Evolutionary conservation across 2,888 invertebrate species (phyloP).

Genomic region (Alentia gelatinosa): DNA sequence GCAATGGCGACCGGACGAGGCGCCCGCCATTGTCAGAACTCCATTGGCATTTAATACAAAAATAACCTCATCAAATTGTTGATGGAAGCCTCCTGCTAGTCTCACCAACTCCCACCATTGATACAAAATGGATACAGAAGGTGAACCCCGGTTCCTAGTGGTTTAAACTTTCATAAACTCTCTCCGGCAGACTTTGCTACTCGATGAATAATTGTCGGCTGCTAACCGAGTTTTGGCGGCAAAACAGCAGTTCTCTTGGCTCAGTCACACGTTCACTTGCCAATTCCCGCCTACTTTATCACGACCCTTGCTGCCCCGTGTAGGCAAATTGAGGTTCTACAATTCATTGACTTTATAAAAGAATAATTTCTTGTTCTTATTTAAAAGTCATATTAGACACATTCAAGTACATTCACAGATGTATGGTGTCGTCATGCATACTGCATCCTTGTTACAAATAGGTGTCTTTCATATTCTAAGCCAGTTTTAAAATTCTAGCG

Average conservation of each 20-base stretch:
- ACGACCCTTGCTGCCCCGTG: too few relatives aligned
- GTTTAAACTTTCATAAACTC: constrained; percentile 29
- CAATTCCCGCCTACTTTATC: not conserved
- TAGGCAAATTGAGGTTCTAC: too few relatives aligned
- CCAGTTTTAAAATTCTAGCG: too few relatives aligned
- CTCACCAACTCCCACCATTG: not conserved
- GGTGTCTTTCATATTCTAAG: too few relatives aligned
- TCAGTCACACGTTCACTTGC: not conserved
- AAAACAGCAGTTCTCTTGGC: not conserved
- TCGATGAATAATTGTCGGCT: constrained; percentile 30
- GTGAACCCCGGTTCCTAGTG: not conserved
- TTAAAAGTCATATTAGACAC: too few relatives aligned
- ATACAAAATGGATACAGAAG: constrained; percentile 35
- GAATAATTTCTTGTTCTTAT: too few relatives aligned
- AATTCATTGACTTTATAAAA: too few relatives aligned
- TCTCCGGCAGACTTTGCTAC: not conserved
- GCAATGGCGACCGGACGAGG: constrained; percentile 5
- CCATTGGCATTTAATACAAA: constrained; percentile 8
- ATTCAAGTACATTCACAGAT: too few relatives aligned
- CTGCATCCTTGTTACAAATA: too few relatives aligned
- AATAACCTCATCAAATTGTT: constrained; percentile 43
- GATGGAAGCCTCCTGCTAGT: not conserved
- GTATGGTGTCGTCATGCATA: too few relatives aligned
- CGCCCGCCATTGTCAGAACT: not conserved
- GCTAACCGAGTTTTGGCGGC: constrained; percentile 6